Evolutionary conservation across 2,113 vertebrate genomes (phyloP).

Genomic region (Eclectus roratus): DNA sequence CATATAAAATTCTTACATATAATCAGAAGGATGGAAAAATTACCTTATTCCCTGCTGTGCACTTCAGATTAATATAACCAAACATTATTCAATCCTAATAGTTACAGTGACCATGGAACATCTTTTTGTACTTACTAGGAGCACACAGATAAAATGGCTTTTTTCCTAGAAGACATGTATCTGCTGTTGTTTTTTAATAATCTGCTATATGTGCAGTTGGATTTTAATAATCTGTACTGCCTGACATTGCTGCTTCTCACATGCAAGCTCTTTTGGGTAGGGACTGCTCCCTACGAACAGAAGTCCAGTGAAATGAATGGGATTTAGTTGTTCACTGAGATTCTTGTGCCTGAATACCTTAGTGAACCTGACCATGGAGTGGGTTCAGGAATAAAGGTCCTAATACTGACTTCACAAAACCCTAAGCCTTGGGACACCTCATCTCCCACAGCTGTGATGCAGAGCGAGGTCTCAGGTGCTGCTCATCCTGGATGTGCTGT

Average conservation of each 20-base stretch:
- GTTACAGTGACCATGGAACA: background rate
- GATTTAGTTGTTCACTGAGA: background rate
- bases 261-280: background rate
- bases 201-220: background rate
- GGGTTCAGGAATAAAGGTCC: background rate
- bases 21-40: conserved; percentile 45
- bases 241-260: background rate
- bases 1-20: conserved; percentile 20
- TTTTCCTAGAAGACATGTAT: background rate
- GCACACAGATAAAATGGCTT: background rate
- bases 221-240: background rate
- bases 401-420: background rate
- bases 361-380: background rate
- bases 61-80: conserved; percentile 47
- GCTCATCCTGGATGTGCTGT: background rate
- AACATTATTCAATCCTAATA: conserved; percentile 46
- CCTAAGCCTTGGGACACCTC: background rate
- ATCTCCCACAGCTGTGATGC: background rate
- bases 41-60: conserved; percentile 40
- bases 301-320: background rate
- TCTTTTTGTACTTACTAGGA: background rate
- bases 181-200: background rate
- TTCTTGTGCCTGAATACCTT: background rate
- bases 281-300: background rate
- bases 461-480: background rate